These are phyloP conservation scores for Camponotus floridanus DNA, from an alignment of 1,140 invertebrate species.

Conservation along the genomic window DNA sequence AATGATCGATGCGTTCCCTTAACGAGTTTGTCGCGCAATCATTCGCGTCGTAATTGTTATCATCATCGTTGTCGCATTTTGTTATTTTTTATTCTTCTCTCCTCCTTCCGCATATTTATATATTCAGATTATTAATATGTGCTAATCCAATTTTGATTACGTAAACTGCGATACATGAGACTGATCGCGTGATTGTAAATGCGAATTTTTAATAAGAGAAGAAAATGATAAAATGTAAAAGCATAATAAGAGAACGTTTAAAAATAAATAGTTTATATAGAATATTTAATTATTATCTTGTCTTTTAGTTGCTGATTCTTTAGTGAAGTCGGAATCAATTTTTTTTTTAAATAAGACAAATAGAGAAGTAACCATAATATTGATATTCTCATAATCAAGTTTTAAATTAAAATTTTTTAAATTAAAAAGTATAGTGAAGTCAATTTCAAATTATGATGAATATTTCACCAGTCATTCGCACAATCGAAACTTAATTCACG, in stretches of 20 bases:
- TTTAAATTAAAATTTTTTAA: not conserved
- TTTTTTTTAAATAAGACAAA: not conserved
- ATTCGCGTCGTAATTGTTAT: not conserved
- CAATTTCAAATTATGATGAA: not conserved
- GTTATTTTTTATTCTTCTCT: not conserved
- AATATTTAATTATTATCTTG: not conserved
- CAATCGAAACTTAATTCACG: not conserved
- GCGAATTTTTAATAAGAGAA: constrained; percentile 16
- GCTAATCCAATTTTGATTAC: not conserved
- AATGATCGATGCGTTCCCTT: constrained; percentile 31
- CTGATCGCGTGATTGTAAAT: constrained; percentile 5
- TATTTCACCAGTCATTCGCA: not conserved
- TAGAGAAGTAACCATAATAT: not conserved
- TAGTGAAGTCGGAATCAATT: not conserved
- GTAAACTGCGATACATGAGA: not conserved
- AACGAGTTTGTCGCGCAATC: constrained; percentile 27
- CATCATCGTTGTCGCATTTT: constrained; percentile 10
- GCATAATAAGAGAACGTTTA: not conserved
- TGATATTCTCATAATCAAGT: not conserved
- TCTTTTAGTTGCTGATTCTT: not conserved
- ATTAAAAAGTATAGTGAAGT: not conserved
- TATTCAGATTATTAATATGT: not conserved
- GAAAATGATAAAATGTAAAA: not conserved
- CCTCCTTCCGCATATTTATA: not conserved
- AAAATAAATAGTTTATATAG: not conserved